phyloP scores from a whole-genome alignment of 1,140 invertebrate species.

The Nylanderia fulva region DNA sequence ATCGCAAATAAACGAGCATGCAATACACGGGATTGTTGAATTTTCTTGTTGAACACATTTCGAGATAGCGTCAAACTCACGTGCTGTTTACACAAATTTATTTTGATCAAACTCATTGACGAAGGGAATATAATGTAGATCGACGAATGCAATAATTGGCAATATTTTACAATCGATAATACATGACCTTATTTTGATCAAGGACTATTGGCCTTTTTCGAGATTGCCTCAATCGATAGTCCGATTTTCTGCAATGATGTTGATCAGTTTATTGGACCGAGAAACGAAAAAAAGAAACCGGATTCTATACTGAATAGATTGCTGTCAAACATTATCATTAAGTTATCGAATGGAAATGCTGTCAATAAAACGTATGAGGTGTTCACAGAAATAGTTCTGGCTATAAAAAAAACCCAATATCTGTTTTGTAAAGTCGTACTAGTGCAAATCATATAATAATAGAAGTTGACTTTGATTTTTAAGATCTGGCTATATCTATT shows the following conservation, averaged over 20 bases:
- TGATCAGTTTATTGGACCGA: slow-evolving; percentile 63
- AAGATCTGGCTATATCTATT: not conserved
- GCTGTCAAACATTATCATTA: slow-evolving; percentile 66
- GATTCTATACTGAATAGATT: slow-evolving; percentile 38
- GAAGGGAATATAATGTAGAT: not conserved
- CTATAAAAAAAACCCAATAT: not conserved
- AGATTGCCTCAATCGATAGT: slow-evolving; percentile 63
- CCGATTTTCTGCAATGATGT: slow-evolving; percentile 65
- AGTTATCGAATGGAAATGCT: slow-evolving; percentile 63
- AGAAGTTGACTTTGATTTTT: slow-evolving; percentile 7
- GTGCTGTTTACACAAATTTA: slow-evolving; percentile 11
- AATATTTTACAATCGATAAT: slow-evolving; percentile 49
- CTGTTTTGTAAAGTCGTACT: not conserved
- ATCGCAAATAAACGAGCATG: not conserved
- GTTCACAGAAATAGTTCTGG: not conserved
- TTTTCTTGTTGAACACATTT: not conserved
- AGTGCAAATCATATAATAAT: slow-evolving; percentile 30
- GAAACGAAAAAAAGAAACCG: slow-evolving; percentile 69
- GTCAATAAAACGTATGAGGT: slow-evolving; percentile 45
- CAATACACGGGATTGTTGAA: not conserved
- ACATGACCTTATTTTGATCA: slow-evolving; percentile 61
- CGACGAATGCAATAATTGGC: slow-evolving; percentile 39
- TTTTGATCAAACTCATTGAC: not conserved
- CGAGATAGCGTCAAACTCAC: not conserved
- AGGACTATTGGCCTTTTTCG: slow-evolving; percentile 68